These are phyloP conservation scores for Andrena haemorrhoa DNA, from an alignment of 2,888 invertebrate species.

Conservation along the genomic window DNA sequence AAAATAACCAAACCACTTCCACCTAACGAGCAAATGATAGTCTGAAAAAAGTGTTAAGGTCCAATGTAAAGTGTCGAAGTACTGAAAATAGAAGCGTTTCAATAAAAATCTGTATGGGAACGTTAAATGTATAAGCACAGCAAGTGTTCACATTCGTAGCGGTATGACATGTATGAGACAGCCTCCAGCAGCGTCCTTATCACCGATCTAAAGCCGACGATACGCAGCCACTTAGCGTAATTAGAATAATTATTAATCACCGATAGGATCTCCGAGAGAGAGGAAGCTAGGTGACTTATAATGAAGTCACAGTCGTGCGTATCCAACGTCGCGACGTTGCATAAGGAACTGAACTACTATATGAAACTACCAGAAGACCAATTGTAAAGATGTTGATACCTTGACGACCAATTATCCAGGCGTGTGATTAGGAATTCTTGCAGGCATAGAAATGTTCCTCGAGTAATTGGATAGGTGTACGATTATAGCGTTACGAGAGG, in stretches of 20 bases:
- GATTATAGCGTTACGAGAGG: neutral
- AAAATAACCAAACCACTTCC: too few species aligned
- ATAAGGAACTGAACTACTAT: constrained; percentile 13
- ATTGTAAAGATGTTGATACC: constrained; percentile 22
- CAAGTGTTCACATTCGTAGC: neutral
- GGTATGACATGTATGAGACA: neutral
- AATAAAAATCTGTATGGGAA: neutral
- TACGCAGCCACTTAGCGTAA: constrained; percentile 25
- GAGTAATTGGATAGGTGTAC: neutral
- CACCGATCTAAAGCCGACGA: constrained; percentile 2
- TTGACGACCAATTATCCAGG: constrained; percentile 13
- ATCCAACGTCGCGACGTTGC: constrained; percentile 28
- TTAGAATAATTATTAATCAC: constrained; percentile 43
- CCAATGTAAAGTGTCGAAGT: neutral
- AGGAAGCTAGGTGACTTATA: constrained; percentile 17
- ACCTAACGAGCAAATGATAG: too few species aligned
- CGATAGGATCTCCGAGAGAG: constrained; percentile 26
- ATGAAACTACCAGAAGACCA: neutral
- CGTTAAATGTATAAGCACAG: neutral
- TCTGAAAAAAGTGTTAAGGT: too few species aligned
- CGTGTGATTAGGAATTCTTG: constrained; percentile 24
- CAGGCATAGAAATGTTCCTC: neutral
- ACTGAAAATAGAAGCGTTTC: neutral
- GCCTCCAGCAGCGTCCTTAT: neutral
- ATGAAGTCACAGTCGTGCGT: constrained; percentile 11